Percentiles rank a stretch among this genome's conserved stretches.
phyloP scores from a whole-genome alignment of 2,113 vertebrate genomes.

The Pontoporia blainvillei region DNA sequence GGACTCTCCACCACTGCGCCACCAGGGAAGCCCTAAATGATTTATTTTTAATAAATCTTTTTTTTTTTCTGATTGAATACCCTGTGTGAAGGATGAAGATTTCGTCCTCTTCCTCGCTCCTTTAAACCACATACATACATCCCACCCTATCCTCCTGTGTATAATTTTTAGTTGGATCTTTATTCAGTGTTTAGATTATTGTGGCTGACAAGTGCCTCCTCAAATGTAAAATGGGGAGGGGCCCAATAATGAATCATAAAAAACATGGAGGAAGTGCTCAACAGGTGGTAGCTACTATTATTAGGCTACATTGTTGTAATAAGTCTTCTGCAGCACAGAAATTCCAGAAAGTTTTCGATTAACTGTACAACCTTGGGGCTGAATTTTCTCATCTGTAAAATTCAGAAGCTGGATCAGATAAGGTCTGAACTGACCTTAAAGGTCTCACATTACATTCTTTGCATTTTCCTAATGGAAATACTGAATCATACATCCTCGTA shows the following conservation, averaged over 20 bases:
- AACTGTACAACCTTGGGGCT: background rate
- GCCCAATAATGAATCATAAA: background rate
- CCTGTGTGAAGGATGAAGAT: background rate
- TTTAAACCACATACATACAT: background rate
- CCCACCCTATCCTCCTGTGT: background rate
- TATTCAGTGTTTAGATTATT: background rate
- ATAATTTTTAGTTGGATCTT: background rate
- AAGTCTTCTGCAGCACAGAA: background rate
- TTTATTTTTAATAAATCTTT: background rate
- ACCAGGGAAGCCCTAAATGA: background rate
- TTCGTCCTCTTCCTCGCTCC: background rate
- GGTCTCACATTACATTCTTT: background rate
- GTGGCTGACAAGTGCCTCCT: background rate
- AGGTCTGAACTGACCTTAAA: background rate
- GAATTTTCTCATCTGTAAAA: background rate
- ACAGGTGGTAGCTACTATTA: background rate
- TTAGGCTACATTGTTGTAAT: background rate
- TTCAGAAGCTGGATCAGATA: background rate
- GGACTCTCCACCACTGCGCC: no score
- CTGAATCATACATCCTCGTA: background rate
- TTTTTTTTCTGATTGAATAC: background rate
- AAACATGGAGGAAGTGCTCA: background rate
- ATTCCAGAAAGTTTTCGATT: background rate
- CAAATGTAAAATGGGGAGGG: background rate
- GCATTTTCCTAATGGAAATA: background rate